These are phyloP conservation scores for Lycorma delicatula DNA, from an alignment of 1,140 invertebrate genomes.

Conservation along the genomic window DNA sequence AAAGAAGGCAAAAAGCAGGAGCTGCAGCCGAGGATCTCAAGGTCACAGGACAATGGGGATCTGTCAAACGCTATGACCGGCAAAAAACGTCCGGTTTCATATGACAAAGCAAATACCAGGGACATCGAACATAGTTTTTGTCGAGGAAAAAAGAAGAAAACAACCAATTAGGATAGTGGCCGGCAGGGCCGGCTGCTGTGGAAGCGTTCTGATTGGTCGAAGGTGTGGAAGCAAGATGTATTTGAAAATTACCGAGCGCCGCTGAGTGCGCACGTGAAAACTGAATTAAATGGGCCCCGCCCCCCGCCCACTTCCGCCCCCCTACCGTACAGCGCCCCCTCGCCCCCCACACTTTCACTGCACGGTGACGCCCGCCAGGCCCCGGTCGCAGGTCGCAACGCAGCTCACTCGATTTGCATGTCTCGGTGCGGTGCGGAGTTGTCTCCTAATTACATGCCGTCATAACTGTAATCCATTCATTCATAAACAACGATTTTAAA, in stretches of 20 bases:
- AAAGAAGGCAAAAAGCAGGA: not conserved
- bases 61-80: slow-evolving; percentile 2
- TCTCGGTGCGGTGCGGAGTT: not conserved
- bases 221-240: not conserved
- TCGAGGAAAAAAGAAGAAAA: not conserved
- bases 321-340: not conserved
- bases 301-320: slow-evolving; percentile 5
- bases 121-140: not conserved
- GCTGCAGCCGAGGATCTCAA: no score
- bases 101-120: slow-evolving; percentile 3
- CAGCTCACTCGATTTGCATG: no score
- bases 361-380: not conserved
- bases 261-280: not conserved
- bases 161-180: slow-evolving; percentile 3
- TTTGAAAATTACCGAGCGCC: not conserved
- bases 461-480: not conserved
- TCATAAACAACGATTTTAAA: not conserved
- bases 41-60: slow-evolving; percentile 3
- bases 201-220: not conserved
- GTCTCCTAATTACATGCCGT: not conserved
- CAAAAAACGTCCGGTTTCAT: not conserved
- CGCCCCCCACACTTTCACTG: not conserved
- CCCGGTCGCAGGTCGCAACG: not conserved
- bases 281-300: not conserved
- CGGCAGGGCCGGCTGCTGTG: not conserved